Conservation (phyloP, 2,113 vertebrate genomes). For the Tiliqua scincoides region DNA sequence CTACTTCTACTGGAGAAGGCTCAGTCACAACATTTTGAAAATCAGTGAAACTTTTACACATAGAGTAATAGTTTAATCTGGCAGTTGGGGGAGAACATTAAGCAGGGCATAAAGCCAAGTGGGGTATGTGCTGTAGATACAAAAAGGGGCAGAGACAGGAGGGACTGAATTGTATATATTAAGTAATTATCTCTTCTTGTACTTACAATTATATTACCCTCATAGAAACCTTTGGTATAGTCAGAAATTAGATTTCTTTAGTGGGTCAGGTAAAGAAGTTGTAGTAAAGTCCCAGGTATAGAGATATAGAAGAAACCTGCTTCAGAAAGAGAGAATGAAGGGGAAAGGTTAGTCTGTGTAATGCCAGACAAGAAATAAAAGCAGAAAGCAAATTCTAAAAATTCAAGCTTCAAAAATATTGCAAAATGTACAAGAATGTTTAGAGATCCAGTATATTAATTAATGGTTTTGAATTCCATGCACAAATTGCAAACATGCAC, state of each 20-base stretch:
- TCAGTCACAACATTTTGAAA: not conserved
- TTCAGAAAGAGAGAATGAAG: conserved; percentile 76
- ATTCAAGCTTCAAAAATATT: conserved; percentile 12
- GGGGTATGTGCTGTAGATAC: not conserved
- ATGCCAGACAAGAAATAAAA: conserved; percentile 51
- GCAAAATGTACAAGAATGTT: not conserved
- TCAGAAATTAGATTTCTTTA: conserved; percentile 81
- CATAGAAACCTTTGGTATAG: conserved; percentile 77
- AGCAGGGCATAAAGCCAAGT: not conserved
- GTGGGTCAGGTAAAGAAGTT: conserved; percentile 78
- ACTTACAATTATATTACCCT: conserved; percentile 80
- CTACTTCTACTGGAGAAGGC: not conserved
- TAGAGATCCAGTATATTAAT: not conserved
- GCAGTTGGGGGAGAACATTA: not conserved
- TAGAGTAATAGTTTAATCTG: not conserved
- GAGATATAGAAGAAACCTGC: conserved; percentile 79
- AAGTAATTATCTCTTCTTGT: conserved; percentile 61
- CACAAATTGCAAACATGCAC: not conserved
- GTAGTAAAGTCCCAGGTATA: conserved; percentile 80
- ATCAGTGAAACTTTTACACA: not conserved
- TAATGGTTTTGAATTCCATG: not conserved
- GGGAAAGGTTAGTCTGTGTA: conserved; percentile 68
- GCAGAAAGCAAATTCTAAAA: conserved; percentile 35
- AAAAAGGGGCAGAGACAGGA: conserved; percentile 2
- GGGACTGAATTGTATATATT: not conserved